phyloP scores from a whole-genome alignment of 2,113 vertebrate species.

The Grantiella picta region DNA sequence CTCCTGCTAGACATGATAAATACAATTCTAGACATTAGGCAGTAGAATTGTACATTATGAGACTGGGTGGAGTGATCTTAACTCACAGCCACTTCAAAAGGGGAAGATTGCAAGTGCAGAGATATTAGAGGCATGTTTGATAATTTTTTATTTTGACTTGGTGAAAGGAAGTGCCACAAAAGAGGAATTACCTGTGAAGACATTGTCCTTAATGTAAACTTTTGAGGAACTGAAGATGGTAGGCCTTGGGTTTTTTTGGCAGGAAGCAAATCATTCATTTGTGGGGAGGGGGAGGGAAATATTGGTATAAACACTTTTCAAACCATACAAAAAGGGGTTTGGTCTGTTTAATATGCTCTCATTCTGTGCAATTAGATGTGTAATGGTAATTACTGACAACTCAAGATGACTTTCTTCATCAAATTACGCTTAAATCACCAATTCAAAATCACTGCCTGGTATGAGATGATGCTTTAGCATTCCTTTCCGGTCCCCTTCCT shows the following conservation, averaged over 20 bases:
- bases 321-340: background rate
- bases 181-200: background rate
- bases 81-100: background rate
- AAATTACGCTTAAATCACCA: background rate
- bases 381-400: background rate
- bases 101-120: background rate
- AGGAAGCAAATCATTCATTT: background rate
- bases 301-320: background rate
- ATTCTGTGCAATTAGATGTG: background rate
- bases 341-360: background rate
- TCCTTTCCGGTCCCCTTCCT: background rate
- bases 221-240: background rate
- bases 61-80: background rate
- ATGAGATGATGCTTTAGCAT: background rate
- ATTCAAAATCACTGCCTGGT: background rate
- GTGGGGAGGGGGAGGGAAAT: rapidly evolving
- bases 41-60: background rate
- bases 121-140: background rate
- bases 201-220: background rate
- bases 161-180: background rate
- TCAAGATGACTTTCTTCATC: background rate
- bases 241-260: background rate
- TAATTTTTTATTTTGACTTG: background rate
- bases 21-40: background rate
- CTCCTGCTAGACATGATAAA: background rate